Conservation (phyloP, 2,797 vertebrate species). For the Pangasius djambal region DNA sequence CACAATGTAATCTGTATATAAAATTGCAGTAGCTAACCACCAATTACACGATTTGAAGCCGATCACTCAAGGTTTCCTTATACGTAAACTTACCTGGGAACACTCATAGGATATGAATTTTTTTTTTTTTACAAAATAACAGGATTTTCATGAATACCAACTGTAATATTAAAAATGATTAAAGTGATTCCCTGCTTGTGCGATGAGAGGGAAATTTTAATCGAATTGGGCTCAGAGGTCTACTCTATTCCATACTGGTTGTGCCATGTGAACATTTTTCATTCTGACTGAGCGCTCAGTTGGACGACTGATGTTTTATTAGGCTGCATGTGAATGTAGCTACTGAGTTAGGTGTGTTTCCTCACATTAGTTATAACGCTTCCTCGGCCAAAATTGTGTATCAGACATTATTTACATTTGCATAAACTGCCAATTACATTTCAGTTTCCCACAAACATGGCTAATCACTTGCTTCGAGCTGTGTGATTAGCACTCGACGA, state of each 20-base stretch:
- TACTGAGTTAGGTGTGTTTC: neutral
- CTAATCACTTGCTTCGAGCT: conserved; percentile 66
- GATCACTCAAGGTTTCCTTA: neutral
- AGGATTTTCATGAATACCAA: neutral
- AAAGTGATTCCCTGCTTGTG: neutral
- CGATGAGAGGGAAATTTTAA: neutral
- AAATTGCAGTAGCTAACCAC: neutral
- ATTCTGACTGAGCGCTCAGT: neutral
- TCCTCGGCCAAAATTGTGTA: conserved; percentile 32
- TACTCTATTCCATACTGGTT: neutral
- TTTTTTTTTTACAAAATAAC: neutral
- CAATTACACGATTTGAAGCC: neutral
- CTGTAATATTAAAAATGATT: neutral
- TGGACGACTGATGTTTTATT: neutral
- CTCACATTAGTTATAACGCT: conserved; percentile 6
- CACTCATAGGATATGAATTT: neutral
- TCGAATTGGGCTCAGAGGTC: neutral
- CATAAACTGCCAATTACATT: conserved; percentile 66
- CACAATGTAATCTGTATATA: neutral
- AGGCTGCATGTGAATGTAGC: neutral
- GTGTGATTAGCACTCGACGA: conserved; percentile 65
- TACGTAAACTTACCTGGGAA: neutral
- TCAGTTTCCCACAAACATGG: conserved; percentile 61
- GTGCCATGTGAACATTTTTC: neutral
- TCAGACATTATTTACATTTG: conserved; percentile 52